Evolutionary conservation across 2,888 invertebrate genomes (phyloP).

Genomic region (Rotaria magnacalcarata): DNA sequence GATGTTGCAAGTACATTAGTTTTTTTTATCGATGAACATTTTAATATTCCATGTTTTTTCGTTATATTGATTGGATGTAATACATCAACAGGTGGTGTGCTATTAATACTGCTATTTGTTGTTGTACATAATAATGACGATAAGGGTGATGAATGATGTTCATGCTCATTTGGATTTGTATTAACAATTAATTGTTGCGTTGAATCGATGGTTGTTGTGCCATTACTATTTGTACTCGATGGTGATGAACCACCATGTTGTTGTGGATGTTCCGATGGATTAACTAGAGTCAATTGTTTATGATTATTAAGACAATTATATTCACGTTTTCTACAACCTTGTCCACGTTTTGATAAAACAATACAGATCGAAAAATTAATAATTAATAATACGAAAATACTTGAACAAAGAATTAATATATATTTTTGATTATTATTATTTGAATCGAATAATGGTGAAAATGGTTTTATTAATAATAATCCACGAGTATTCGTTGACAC

Average conservation of each 20-base stretch:
- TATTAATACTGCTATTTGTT: constrained; percentile 5
- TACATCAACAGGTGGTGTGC: not conserved
- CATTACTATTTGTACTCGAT: constrained; percentile 23
- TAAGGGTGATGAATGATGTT: not conserved
- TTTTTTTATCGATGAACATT: not conserved
- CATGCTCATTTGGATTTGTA: constrained; percentile 6
- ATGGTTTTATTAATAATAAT: not conserved
- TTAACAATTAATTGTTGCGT: constrained; percentile 14
- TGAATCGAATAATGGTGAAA: not conserved
- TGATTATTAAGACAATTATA: constrained; percentile 15
- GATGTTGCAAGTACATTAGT: not conserved
- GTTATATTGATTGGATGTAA: constrained; percentile 15
- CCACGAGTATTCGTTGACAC: not conserved
- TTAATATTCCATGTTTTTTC: constrained; percentile 5
- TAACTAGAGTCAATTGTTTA: not conserved
- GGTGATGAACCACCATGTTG: constrained; percentile 16
- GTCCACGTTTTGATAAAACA: constrained; percentile 1
- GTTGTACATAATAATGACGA: constrained; percentile 14
- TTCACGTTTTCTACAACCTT: not conserved
- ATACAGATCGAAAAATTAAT: not conserved
- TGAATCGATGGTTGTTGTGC: constrained; percentile 6
- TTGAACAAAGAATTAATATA: not conserved
- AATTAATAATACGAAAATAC: not conserved
- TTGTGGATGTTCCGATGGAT: not conserved
- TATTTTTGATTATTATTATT: not conserved